Percentiles rank a stretch among this genome's conserved stretches.
Evolutionary conservation across 1,140 invertebrate genomes (phyloP).

Genomic region (Dendrolimus punctatus): DNA sequence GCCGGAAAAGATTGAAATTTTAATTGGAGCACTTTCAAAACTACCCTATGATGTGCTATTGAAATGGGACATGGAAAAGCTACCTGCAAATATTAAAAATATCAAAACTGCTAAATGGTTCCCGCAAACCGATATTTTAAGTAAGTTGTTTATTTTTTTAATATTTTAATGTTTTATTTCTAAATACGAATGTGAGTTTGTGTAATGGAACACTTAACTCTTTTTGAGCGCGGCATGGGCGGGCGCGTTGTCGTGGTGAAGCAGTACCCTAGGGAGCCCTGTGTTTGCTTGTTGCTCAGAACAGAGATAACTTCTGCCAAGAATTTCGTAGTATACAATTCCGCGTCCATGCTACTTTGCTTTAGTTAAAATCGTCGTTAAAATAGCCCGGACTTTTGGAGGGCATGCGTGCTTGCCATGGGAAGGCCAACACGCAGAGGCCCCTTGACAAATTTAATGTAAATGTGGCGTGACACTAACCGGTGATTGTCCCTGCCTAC

Average conservation of each 20-base stretch:
- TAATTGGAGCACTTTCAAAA: conserved; percentile 58
- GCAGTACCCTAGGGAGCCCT: not conserved
- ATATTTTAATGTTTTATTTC: not conserved
- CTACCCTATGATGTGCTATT: conserved; percentile 64
- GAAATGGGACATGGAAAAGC: conserved; percentile 58
- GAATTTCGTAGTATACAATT: not conserved
- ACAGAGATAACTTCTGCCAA: not conserved
- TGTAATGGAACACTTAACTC: not conserved
- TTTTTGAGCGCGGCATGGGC: not conserved
- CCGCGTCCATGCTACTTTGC: no score
- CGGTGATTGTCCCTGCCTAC: no score
- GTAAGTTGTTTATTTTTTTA: conserved; percentile 19
- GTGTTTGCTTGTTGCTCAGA: no score
- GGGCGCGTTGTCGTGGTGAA: no score
- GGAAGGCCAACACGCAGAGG: no score
- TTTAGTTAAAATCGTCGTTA: no score
- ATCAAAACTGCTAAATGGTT: conserved; percentile 69
- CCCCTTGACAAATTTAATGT: no score
- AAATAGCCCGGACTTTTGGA: no score
- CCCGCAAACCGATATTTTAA: conserved; percentile 63
- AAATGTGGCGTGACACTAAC: no score
- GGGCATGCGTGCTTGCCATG: no score
- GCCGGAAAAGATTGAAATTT: conserved; percentile 36
- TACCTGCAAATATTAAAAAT: conserved; percentile 54
- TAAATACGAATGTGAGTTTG: not conserved